Percentiles rank a stretch among this genome's conserved stretches.
phyloP scores from a whole-genome alignment of 2,888 invertebrate species.

The Maniola hyperantus region DNA sequence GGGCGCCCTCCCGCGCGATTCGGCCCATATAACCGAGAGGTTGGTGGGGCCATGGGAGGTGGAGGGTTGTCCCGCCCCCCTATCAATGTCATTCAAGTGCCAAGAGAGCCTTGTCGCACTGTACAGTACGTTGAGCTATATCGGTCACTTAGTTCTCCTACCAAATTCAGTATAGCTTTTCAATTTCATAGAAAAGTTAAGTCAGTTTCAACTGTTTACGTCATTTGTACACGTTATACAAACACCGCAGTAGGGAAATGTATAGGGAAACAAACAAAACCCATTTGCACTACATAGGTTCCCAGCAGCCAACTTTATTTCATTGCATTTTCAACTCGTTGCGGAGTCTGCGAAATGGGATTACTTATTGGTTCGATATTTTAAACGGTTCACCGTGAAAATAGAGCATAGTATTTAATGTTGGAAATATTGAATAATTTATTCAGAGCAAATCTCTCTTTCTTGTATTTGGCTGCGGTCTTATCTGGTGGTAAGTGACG shows the following conservation, averaged over 20 bases:
- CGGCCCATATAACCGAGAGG: no score
- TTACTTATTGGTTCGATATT: constrained; percentile 2
- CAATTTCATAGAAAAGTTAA: no score
- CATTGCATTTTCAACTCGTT: neutral
- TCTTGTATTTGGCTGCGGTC: no score
- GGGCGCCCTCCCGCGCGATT: no score
- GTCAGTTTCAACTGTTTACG: neutral
- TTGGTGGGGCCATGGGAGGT: no score
- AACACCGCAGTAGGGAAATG: neutral
- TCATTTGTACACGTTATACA: constrained; percentile 21
- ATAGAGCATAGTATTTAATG: neutral
- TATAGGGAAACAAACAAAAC: constrained; percentile 1
- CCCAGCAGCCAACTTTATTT: constrained; percentile 1
- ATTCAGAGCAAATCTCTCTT: neutral
- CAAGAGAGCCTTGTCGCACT: no score
- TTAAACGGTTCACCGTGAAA: constrained; percentile 7
- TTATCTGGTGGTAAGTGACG: no score
- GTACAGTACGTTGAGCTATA: no score
- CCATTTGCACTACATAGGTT: neutral
- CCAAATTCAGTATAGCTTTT: no score
- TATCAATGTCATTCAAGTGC: no score
- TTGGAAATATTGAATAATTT: neutral
- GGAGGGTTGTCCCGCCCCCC: no score
- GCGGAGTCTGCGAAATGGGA: constrained; percentile 3
- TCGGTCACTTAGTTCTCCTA: no score